Base-by-base conservation (phyloP, 2,888 invertebrate genomes). In the Eutolmus rufibarbis region DNA sequence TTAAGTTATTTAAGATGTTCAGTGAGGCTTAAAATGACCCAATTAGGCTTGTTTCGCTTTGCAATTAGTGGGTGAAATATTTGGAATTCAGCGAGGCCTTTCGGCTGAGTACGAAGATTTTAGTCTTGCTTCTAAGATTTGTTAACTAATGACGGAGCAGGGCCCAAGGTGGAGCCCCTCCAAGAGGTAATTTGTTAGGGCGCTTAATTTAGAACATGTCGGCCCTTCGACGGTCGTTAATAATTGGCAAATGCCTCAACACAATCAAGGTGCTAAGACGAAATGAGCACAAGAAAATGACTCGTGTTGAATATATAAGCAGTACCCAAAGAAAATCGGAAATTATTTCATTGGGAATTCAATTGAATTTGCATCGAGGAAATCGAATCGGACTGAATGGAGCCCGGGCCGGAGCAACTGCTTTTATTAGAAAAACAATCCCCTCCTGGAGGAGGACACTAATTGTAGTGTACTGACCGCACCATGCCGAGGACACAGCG, bases 21-120 rank as follows among this genome's bases (percentile, higher is more conserved):
- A 78, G 23, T 37, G 78, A n/a, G 43, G 16, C 43, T 23, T 40
- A 43, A 43, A 78, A 43, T 43, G 43, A 46, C 43, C 78, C 78
- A 78, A 78, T 78, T 78, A 43, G 40, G 78, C 78, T 78, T 77
- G 37, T 77, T 77, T 43, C 78, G 37, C 43, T 40, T 78, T 78
- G 40, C 43, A 78, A 40, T 78, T 78, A 40, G 78, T 37, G 40
- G 78, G 43, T 78, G 43, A 78, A 43, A 37, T 78, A 37, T 43
- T 78, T 43, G 78, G 43, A 78, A 78, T 78, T 78, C 78, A 46
- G 14, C 43, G 66, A 23, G 9, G 1, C 66, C 40, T 43, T 43
- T 40, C 23, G 8, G 3, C 40, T 77, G 77, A n/a, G 19, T n/a
- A n/a, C 43, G 78, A 19, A 19, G 37, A 19, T 12, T 78, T 40